phyloP scores from a whole-genome alignment of 2,113 vertebrate species.

The Pterocles orientalis region DNA sequence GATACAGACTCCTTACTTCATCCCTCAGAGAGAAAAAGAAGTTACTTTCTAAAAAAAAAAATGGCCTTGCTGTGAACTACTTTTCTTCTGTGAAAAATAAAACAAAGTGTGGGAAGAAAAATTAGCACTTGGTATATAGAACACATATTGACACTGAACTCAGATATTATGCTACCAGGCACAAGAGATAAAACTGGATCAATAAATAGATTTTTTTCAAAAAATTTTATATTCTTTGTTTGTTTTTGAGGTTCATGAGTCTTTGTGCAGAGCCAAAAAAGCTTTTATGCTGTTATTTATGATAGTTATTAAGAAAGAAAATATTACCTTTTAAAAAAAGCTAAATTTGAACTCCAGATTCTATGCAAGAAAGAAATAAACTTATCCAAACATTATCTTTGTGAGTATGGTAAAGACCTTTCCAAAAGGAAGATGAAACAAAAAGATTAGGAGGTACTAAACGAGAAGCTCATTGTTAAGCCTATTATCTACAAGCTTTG shows the following conservation, averaged over 20 bases:
- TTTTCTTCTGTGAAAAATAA: not conserved
- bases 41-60: not conserved
- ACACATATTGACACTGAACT: not conserved
- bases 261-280: not conserved
- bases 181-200: not conserved
- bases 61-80: not conserved
- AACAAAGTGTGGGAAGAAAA: not conserved
- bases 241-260: not conserved
- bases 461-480: not conserved
- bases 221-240: not conserved
- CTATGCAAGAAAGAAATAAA: not conserved
- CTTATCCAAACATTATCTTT: not conserved
- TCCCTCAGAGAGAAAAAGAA: not conserved
- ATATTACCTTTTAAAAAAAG: not conserved
- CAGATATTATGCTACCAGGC: not conserved
- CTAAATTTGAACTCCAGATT: not conserved
- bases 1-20: rapidly evolving
- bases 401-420: not conserved
- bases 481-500: not conserved
- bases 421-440: not conserved
- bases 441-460: not conserved
- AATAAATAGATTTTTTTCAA: not conserved
- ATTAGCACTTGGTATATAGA: not conserved
- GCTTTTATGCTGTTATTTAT: not conserved
- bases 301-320: not conserved